Evolutionary conservation across 1,140 invertebrate species (phyloP).

Genomic region (Aleiodes sp.): DNA sequence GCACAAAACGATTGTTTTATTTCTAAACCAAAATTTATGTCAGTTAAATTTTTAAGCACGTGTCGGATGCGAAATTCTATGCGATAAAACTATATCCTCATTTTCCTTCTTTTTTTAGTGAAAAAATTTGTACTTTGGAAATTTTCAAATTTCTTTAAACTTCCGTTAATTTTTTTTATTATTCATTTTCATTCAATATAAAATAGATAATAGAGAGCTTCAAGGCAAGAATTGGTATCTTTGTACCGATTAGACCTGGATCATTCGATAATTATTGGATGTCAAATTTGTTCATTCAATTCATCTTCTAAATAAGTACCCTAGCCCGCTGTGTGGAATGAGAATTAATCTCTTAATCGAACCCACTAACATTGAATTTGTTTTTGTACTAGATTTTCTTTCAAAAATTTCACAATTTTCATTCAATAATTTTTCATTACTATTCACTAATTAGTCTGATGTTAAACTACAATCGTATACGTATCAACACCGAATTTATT

Average conservation of each 20-base stretch:
- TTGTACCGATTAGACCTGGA: constrained; percentile 59
- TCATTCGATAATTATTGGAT: constrained; percentile 19
- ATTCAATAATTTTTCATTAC: constrained; percentile 23
- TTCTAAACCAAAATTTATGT: constrained; percentile 39
- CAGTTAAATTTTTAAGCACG: constrained; percentile 16
- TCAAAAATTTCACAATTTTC: not conserved
- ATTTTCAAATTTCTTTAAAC: not conserved
- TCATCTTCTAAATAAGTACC: constrained; percentile 3
- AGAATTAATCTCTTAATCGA: not conserved
- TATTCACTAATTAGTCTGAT: constrained; percentile 7
- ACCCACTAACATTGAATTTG: not conserved
- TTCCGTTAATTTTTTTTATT: constrained; percentile 12
- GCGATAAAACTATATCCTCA: constrained; percentile 4
- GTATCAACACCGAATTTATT: constrained; percentile 5
- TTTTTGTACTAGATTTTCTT: constrained; percentile 7
- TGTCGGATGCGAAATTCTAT: constrained; percentile 12
- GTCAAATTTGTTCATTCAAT: not conserved
- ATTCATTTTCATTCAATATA: constrained; percentile 27
- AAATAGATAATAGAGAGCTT: constrained; percentile 58
- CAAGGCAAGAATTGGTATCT: constrained; percentile 66
- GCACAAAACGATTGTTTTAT: constrained; percentile 38
- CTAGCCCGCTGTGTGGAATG: constrained; percentile 27
- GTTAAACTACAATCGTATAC: constrained; percentile 24
- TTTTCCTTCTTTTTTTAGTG: constrained; percentile 26
- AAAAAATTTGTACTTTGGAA: constrained; percentile 57